Percentiles rank a stretch among this genome's conserved stretches.
Conservation (phyloP, 2,113 vertebrate species). For the Geococcyx californianus region DNA sequence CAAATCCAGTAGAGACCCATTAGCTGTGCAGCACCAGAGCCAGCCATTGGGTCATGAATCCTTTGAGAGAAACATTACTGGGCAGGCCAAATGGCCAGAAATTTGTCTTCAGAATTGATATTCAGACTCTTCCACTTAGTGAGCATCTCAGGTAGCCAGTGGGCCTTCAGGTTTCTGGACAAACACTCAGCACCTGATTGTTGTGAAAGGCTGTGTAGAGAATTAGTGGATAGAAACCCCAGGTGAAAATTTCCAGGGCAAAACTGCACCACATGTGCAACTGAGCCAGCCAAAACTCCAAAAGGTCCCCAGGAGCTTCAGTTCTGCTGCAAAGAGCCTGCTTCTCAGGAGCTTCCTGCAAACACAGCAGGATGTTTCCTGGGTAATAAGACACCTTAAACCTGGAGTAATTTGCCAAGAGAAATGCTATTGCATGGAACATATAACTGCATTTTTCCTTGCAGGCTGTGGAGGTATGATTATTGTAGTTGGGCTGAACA, state of each 20-base stretch:
- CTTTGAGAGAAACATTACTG: neutral
- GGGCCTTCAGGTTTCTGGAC: neutral
- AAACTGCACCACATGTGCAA: neutral
- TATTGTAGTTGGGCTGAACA: neutral
- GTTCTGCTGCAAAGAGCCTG: neutral
- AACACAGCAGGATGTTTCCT: neutral
- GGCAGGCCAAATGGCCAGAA: neutral
- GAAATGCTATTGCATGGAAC: neutral
- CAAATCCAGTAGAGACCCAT: neutral
- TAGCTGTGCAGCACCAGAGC: neutral
- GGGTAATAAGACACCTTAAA: neutral
- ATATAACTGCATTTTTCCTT: neutral
- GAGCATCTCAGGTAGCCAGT: neutral
- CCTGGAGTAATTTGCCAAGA: neutral
- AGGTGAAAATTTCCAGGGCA: neutral
- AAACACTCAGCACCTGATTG: rapidly evolving
- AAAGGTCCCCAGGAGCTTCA: neutral
- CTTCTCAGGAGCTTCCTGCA: neutral
- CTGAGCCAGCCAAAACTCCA: neutral
- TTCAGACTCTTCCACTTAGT: neutral
- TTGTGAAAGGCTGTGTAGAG: rapidly evolving
- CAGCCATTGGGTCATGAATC: rapidly evolving
- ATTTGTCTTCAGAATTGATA: neutral
- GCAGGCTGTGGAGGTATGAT: neutral
- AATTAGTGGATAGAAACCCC: neutral